These are phyloP conservation scores for Chlorodrepanis virens DNA, from an alignment of 2,113 vertebrate genomes.

Conservation along the genomic window DNA sequence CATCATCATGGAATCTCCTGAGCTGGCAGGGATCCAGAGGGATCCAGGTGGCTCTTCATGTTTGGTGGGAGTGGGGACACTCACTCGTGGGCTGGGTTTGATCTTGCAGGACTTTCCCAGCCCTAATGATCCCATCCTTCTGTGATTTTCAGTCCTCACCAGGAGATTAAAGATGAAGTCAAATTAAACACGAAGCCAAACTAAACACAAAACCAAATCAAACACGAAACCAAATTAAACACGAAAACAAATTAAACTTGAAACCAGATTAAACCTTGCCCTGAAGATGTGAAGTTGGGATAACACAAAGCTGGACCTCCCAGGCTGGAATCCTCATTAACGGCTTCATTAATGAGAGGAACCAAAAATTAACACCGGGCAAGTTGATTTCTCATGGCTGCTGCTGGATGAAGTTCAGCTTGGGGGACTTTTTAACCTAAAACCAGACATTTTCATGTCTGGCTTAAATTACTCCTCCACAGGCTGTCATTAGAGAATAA, in stretches of 20 bases:
- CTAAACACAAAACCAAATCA: background rate
- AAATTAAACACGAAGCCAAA: fast-evolving
- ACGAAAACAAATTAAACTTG: background rate
- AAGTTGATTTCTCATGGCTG: background rate
- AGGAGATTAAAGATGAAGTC: background rate
- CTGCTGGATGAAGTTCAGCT: background rate
- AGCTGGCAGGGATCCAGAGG: background rate
- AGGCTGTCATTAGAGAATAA: slow-evolving; percentile 1
- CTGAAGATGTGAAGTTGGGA: background rate
- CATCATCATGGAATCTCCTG: background rate
- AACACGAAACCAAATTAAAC: background rate
- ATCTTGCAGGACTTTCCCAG: background rate
- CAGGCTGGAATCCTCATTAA: background rate
- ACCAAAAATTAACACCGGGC: background rate
- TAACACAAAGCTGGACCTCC: background rate
- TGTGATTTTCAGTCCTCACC: background rate
- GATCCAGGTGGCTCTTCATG: fast-evolving
- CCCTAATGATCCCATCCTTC: fast-evolving
- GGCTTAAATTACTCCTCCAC: slow-evolving; percentile 31
- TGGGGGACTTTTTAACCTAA: background rate
- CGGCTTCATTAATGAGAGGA: background rate
- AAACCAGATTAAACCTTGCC: background rate
- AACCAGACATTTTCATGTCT: slow-evolving; percentile 34
- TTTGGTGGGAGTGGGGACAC: no score
- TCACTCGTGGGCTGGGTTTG: background rate